Percentiles rank a stretch among this genome's conserved stretches.
phyloP scores from a whole-genome alignment of 53 echinoderm and acorn worm genomes.

The Echinarachnius parma region DNA sequence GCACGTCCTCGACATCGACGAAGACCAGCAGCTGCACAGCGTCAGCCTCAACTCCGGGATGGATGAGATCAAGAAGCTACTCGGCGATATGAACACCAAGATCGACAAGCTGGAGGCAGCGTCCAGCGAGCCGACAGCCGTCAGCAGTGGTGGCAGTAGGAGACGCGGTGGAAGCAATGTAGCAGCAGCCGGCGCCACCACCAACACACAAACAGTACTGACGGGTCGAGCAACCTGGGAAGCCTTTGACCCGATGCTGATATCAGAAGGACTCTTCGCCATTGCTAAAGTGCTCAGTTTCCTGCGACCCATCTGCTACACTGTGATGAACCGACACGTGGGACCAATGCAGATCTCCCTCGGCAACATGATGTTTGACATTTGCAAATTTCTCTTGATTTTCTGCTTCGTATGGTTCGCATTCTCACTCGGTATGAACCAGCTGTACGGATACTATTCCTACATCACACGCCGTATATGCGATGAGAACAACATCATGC shows the following conservation, averaged over 20 bases:
- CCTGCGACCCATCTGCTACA: slow-evolving; percentile 84
- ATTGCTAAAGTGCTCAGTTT: slow-evolving; percentile 96
- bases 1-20: slow-evolving; percentile 53
- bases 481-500: slow-evolving; percentile 20
- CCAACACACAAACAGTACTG: background rate
- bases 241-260: slow-evolving; percentile 67
- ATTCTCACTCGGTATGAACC: slow-evolving; percentile 98
- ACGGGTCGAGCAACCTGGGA: slow-evolving; percentile 59
- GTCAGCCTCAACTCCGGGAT: slow-evolving; percentile 14
- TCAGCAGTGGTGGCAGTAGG: slow-evolving; percentile 11
- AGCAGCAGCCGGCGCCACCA: slow-evolving; percentile 14
- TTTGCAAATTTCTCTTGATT: slow-evolving; percentile 93
- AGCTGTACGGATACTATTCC: slow-evolving; percentile 91
- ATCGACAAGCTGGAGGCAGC: slow-evolving; percentile 31
- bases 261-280: slow-evolving; percentile 91
- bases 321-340: slow-evolving; percentile 96
- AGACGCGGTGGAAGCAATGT: slow-evolving; percentile 32
- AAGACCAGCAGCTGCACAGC: slow-evolving; percentile 12
- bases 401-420: slow-evolving; percentile 98
- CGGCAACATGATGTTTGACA: slow-evolving; percentile 99
- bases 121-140: background rate
- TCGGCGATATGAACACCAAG: slow-evolving; percentile 18
- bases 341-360: slow-evolving; percentile 99
- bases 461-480: slow-evolving; percentile 46
- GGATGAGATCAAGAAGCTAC: background rate